These are phyloP conservation scores for Cryptus armator DNA, from an alignment of 2,888 invertebrate genomes.

Conservation along the genomic window DNA sequence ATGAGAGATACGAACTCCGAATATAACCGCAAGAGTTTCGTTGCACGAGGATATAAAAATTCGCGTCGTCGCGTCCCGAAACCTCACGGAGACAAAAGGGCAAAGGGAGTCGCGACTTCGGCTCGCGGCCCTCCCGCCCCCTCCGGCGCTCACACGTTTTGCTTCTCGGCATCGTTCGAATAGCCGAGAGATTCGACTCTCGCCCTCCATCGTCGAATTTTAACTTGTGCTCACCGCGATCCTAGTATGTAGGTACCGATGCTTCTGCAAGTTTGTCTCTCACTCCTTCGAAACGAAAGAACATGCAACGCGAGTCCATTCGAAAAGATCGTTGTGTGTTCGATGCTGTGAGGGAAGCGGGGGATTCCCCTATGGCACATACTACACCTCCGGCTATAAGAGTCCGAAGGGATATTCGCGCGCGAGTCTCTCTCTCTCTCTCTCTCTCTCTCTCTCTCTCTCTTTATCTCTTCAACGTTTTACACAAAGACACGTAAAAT, in stretches of 20 bases:
- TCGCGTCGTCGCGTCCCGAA: not conserved
- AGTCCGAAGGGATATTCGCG: conserved; percentile 25
- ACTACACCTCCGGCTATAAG: conserved; percentile 28
- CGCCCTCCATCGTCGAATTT: conserved; percentile 1
- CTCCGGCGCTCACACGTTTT: conserved; percentile 8
- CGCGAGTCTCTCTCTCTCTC: conserved; percentile 1
- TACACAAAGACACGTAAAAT: conserved; percentile 32
- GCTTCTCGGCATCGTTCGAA: not conserved
- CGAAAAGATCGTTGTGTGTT: conserved; percentile 15
- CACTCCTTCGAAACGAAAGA: conserved; percentile 9
- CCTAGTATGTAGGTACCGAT: not conserved
- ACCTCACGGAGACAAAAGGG: conserved; percentile 3
- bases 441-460: not conserved
- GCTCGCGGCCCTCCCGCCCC: conserved; percentile 7
- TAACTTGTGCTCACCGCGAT: not conserved
- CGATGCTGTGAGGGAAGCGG: conserved; percentile 6
- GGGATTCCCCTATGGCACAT: conserved; percentile 14
- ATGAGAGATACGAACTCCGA: not conserved
- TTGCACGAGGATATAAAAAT: conserved; percentile 5
- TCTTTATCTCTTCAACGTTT: conserved; percentile 9
- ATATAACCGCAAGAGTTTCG: not conserved
- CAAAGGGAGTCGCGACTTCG: not conserved
- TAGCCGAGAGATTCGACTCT: not conserved
- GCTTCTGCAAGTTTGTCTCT: conserved; percentile 7
- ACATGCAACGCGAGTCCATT: conserved; percentile 45